phyloP scores from a whole-genome alignment of 2,797 vertebrate species.

The Spea hammondii region DNA sequence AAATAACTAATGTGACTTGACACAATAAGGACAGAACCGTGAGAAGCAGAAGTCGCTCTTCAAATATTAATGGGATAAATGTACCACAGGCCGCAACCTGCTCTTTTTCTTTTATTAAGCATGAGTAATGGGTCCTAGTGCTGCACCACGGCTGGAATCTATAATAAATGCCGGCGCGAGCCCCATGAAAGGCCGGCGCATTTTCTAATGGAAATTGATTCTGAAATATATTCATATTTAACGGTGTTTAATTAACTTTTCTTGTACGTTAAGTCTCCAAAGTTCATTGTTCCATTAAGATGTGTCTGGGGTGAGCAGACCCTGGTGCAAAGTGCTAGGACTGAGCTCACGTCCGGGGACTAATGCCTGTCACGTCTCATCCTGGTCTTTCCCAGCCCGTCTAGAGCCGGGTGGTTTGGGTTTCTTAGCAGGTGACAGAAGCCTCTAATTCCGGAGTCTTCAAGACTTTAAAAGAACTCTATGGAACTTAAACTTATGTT shows the following conservation, averaged over 20 bases:
- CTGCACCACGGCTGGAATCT: conserved; percentile 58
- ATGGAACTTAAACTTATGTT: no score
- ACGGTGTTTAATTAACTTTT: conserved; percentile 71
- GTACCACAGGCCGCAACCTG: conserved; percentile 42
- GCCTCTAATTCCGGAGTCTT: no score
- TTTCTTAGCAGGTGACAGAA: no score
- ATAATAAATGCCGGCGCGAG: conserved; percentile 61
- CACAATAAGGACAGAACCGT: conserved; percentile 72
- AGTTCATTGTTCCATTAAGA: conserved; percentile 67
- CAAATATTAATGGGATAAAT: conserved; percentile 71
- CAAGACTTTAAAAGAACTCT: no score
- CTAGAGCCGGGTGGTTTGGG: no score
- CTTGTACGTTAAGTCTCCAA: conserved; percentile 60
- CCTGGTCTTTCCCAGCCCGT: no score
- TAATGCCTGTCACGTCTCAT: no score
- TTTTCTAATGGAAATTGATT: conserved; percentile 71
- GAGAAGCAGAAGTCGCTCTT: conserved; percentile 63
- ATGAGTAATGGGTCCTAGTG: conserved; percentile 49
- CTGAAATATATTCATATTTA: conserved; percentile 74
- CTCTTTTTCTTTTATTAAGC: conserved; percentile 61
- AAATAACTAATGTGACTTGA: conserved; percentile 70
- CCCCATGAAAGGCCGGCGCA: conserved; percentile 53
- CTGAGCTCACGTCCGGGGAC: not conserved
- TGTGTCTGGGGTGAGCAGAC: conserved; percentile 58
- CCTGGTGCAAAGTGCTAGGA: not conserved